Base-by-base conservation (phyloP, 2,113 vertebrate species). In the Pterocles gutturalis region DNA sequence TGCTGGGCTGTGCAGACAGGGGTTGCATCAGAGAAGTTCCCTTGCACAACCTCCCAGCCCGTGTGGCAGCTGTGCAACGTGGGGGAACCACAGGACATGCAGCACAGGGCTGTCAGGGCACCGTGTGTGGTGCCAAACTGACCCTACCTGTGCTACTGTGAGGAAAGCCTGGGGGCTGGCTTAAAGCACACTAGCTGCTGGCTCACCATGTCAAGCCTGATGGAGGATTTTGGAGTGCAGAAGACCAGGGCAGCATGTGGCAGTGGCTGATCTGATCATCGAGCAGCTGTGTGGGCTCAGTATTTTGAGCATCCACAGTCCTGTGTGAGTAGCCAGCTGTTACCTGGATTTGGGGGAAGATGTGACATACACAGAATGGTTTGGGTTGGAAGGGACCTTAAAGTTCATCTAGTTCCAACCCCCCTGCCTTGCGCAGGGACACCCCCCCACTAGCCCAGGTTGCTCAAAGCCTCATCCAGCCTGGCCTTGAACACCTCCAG, bases 21-120 rank as follows among this genome's bases (percentile, higher is more conserved):
- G 48, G 14, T 28, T 21, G 29, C 2, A 0, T 7, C 24, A 58
- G 60, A 31, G 58, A 18, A 29, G 41, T 25, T 76, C 48, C 28
- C 22, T 82, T 36, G 34, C 3, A 4, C 54, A 51, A 57, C 28
- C 19, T 43, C 33, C 33, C 0, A 2, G 45, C 45, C 33, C 2
- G 1, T 8, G 24, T 0, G 2, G 26, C 0, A 5, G 28, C 45
- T 0, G 0, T 13, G 46, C n/a, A 11, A 9, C 0, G 2, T 9
- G 1, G 29, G 28, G 33, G 12, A 53, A 36, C 31, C n/a, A 5
- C 33, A 43, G 12, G 24, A 5, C 0, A 0, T 16, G 48, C 25
- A 29, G 70, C 20, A 8, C 0, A 3, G 45, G 25, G 64, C 62
- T 69, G 46, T 7, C 12, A 1, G 38, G 46, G 69, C 25, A 17